Evolutionary conservation across 2,113 vertebrate species (phyloP).

Genomic region (Hippopotamus amphibius): DNA sequence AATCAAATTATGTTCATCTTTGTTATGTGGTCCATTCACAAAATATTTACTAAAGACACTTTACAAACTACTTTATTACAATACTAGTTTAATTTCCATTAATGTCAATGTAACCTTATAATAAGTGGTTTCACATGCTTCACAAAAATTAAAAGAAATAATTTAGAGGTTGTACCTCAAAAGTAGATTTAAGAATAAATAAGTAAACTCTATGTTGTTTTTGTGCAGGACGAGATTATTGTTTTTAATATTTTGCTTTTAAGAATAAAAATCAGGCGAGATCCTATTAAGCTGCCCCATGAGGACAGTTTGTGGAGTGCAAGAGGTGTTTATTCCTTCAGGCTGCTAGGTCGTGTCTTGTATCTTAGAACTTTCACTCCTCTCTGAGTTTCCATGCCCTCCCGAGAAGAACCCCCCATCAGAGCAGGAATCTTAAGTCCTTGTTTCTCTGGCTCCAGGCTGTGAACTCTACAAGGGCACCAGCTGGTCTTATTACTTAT

Average conservation of each 20-base stretch:
- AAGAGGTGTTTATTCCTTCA: background rate
- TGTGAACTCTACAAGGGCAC: background rate
- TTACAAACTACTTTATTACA: conserved; percentile 21
- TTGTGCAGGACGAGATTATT: conserved; percentile 2
- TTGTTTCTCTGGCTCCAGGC: background rate
- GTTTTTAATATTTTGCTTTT: background rate
- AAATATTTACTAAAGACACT: conserved; percentile 41
- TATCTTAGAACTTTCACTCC: background rate
- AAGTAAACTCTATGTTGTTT: background rate
- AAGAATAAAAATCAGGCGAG: conserved; percentile 47
- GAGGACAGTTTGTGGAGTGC: background rate
- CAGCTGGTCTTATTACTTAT: background rate
- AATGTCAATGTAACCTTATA: background rate
- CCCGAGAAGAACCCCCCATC: background rate
- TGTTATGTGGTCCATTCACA: conserved; percentile 21
- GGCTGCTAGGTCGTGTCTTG: background rate
- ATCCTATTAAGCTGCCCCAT: background rate
- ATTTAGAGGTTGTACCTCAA: background rate
- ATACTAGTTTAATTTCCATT: conserved; percentile 4
- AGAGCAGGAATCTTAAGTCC: background rate
- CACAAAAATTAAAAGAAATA: conserved; percentile 38
- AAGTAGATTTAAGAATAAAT: conserved; percentile 35
- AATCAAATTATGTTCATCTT: conserved; percentile 33
- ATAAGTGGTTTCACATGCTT: conserved; percentile 17
- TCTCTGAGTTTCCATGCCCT: background rate